Evolutionary conservation across 2,888 invertebrate genomes (phyloP).

Genomic region (Aphodius granarius): DNA sequence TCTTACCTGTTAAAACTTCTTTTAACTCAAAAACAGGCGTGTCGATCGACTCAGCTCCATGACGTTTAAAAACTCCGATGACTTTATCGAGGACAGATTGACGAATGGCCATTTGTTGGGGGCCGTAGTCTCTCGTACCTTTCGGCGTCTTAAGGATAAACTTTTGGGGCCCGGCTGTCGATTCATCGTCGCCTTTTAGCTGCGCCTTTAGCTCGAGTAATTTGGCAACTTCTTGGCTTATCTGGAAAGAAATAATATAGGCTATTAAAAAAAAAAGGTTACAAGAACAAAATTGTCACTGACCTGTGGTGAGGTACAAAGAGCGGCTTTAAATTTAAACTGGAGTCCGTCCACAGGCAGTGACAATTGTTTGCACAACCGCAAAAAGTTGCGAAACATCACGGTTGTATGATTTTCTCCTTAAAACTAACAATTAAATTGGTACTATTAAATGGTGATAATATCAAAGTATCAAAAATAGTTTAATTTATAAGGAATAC

Average conservation of each 20-base stretch:
- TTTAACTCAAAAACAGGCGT: slow-evolving; percentile 97
- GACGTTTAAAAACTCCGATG: slow-evolving; percentile 86
- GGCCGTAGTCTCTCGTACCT: slow-evolving; percentile 93
- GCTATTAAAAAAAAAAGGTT: not conserved
- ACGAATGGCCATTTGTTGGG: slow-evolving; percentile 93
- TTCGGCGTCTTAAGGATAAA: slow-evolving; percentile 89
- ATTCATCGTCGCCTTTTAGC: slow-evolving; percentile 64
- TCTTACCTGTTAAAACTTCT: slow-evolving; percentile 56
- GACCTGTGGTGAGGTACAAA: slow-evolving; percentile 49
- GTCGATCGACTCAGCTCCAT: slow-evolving; percentile 98
- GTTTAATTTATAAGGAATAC: not conserved
- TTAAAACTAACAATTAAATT: not conserved
- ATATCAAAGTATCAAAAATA: not conserved
- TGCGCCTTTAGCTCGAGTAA: slow-evolving; percentile 79
- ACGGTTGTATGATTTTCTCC: slow-evolving; percentile 18
- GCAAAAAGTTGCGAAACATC: slow-evolving; percentile 37
- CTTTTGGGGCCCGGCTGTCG: slow-evolving; percentile 65
- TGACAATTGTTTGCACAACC: slow-evolving; percentile 44
- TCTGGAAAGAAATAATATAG: slow-evolving; percentile 59
- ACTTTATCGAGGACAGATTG: slow-evolving; percentile 86
- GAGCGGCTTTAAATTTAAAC: slow-evolving; percentile 36
- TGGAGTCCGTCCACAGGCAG: slow-evolving; percentile 43
- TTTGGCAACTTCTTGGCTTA: slow-evolving; percentile 82
- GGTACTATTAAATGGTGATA: no score
- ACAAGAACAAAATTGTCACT: slow-evolving; percentile 40